Evolutionary conservation across 2,888 invertebrate genomes (phyloP), one percentile per base, ranked within the genome.

Genomic region (Tenthredo amoena): DNA sequence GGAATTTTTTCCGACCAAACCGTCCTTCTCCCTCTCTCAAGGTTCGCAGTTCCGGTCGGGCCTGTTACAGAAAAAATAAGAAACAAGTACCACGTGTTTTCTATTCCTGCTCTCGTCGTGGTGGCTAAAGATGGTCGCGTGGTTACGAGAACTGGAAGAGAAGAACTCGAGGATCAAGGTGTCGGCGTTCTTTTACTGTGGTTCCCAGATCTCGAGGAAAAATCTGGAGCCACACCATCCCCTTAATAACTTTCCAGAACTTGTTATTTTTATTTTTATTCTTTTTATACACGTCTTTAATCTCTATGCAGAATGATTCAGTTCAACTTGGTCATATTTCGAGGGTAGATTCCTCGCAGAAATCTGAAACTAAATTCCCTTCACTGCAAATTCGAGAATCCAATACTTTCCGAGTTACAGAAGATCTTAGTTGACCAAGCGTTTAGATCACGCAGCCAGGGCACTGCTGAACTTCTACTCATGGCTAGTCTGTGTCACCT

Each of bases 21-120:
- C 12, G 50, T 0, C 37, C n/a, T 18, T 58, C 31, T 50, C 34
- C 68, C 0, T 71, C 37, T 15, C 37, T 71, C 15, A 37, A 90
- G 90, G 90, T 89, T 85, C 72, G 88, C 89, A 7, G 21, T 89
- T 65, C 87, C 88, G 7, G 86, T 86, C 40, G 89, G 89, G 21
- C 84, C 86, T 18, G 47, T 88, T 37, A 50, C 88, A 1, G 84
- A 76, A 71, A 40, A 84, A 18, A 26, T 90, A 12, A 77, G 90
- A 34, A 88, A 84, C 47, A 89, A 88, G 62, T 88, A 88, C 82
- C 88, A 88, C 65, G 76, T 90, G 0, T 86, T 81, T 21, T 85
- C 87, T 10, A 89, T 90, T 72, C 90, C 90, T 0, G 68, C 83
- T 3, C 55, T 90, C 7, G 85, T 89, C 34, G 86, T 90, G 40